These are phyloP conservation scores for Onchidella celtica DNA, from an alignment of 2,888 invertebrate species.

Conservation along the genomic window DNA sequence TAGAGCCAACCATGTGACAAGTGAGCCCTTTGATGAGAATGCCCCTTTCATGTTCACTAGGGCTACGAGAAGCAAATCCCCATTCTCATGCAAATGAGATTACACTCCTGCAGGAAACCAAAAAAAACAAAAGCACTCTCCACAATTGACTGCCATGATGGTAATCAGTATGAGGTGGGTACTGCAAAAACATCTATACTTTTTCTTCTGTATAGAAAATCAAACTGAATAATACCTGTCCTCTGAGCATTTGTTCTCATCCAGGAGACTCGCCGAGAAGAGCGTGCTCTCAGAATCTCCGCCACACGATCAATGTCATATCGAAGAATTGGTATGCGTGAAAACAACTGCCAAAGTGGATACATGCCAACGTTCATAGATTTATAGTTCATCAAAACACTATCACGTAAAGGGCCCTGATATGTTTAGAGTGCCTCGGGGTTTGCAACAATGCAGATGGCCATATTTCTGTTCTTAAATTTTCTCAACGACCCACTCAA, in stretches of 20 bases:
- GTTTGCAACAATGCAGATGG: no score
- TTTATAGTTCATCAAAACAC: no score
- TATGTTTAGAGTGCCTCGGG: no score
- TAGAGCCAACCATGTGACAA: neutral
- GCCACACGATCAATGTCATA: conserved; percentile 21
- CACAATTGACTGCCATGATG: no score
- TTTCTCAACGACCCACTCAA: no score
- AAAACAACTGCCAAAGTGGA: conserved; percentile 25
- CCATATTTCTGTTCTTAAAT: no score
- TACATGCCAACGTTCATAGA: no score
- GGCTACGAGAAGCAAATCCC: no score
- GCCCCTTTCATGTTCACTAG: neutral
- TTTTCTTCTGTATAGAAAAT: neutral
- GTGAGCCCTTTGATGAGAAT: neutral
- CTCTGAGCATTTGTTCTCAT: conserved; percentile 38
- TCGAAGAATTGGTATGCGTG: conserved; percentile 37
- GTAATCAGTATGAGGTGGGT: neutral
- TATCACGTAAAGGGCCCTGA: no score
- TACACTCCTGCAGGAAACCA: no score
- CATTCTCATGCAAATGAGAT: no score
- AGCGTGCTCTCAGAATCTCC: conserved; percentile 41
- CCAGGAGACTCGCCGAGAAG: conserved; percentile 38
- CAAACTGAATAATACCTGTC: conserved; percentile 23
- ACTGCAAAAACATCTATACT: neutral
- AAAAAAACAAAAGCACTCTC: conserved; percentile 14